phyloP scores from a whole-genome alignment of 2,113 vertebrate genomes.

The Stegostoma tigrinum region DNA sequence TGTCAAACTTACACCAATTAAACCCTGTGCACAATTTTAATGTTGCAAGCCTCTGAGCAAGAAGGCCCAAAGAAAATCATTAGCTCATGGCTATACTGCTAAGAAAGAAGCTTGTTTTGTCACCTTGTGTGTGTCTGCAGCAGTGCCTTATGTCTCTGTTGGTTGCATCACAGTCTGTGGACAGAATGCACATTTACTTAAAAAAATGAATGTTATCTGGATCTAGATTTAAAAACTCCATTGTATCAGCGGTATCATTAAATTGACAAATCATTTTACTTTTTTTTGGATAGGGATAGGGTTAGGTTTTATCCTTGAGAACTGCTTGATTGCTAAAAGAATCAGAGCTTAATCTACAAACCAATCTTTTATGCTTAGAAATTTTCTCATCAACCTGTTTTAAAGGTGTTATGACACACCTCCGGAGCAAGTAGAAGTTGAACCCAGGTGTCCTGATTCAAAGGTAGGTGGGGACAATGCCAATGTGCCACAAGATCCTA shows the following conservation, averaged over 20 bases:
- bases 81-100: background rate
- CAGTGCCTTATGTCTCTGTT: background rate
- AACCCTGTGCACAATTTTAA: background rate
- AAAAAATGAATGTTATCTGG: background rate
- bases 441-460: too few relatives aligned
- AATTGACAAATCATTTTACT: background rate
- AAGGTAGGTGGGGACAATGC: too few relatives aligned
- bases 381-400: too few relatives aligned
- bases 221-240: background rate
- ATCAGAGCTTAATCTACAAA: background rate
- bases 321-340: background rate
- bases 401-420: too few relatives aligned
- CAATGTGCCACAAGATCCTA: too few relatives aligned
- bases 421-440: too few relatives aligned
- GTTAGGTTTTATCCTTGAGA: background rate
- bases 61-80: background rate
- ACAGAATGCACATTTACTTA: background rate
- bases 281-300: background rate
- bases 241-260: background rate
- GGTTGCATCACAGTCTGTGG: background rate
- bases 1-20: background rate
- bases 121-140: background rate
- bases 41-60: background rate
- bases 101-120: background rate
- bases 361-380: background rate